phyloP scores from a whole-genome alignment of 2,113 vertebrate genomes.

The Labeo catla region DNA sequence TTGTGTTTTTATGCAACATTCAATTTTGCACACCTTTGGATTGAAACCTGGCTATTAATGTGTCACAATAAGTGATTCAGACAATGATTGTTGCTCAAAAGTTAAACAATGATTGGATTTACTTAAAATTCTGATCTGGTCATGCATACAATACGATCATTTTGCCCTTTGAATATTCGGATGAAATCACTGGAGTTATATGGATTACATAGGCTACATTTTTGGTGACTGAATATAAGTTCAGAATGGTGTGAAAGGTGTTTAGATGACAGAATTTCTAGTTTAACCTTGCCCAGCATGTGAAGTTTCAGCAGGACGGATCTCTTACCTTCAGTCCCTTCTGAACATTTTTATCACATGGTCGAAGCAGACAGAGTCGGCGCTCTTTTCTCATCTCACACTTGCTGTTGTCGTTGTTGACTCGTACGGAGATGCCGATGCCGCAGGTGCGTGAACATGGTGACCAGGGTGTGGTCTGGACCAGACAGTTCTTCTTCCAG shows the following conservation, averaged over 20 bases:
- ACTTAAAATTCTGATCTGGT: neutral
- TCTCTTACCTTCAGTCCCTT: conserved; percentile 83
- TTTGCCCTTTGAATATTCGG: neutral
- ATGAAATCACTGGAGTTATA: neutral
- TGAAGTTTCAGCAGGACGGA: neutral
- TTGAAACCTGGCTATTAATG: too few species aligned
- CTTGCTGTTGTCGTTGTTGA: conserved; percentile 89
- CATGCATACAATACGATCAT: neutral
- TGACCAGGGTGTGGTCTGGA: conserved; percentile 93
- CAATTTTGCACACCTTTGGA: too few species aligned
- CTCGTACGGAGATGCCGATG: conserved; percentile 88
- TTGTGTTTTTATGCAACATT: too few species aligned
- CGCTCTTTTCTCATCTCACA: conserved; percentile 91
- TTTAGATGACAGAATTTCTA: neutral
- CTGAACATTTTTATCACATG: conserved; percentile 78
- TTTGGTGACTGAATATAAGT: neutral
- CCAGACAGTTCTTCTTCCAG: conserved; percentile 91
- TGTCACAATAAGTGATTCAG: too few species aligned
- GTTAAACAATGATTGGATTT: neutral
- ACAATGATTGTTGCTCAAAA: neutral
- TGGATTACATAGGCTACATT: neutral
- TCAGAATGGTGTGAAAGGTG: neutral
- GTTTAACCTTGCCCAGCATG: neutral
- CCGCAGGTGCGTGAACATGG: conserved; percentile 92
- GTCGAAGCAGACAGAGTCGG: conserved; percentile 88